Percentiles rank a stretch among this genome's conserved stretches.
Conservation (phyloP, 64 coral and sea anemone species). For the Montipora foliosa region DNA sequence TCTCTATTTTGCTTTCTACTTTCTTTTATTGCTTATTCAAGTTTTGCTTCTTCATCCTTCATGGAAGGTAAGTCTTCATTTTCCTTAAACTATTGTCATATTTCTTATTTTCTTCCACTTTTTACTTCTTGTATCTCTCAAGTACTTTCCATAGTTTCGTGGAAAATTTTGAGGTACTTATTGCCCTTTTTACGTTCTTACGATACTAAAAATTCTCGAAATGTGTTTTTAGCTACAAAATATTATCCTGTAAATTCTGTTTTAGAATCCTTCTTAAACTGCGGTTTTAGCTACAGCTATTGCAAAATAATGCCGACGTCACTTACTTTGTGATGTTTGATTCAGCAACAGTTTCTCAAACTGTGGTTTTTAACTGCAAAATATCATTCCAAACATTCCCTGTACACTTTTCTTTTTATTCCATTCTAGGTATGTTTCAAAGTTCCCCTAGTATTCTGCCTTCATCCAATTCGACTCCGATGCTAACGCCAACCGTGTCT, state of each 20-base stretch:
- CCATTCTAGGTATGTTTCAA: conserved; percentile 36
- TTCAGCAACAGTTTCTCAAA: conserved; percentile 7
- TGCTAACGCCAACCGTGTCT: background rate
- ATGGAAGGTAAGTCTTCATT: background rate
- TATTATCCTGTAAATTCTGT: background rate
- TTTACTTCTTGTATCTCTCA: background rate
- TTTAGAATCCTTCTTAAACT: too few relatives aligned
- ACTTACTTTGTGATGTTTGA: too few relatives aligned
- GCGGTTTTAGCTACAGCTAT: background rate
- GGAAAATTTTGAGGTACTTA: background rate
- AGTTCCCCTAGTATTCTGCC: conserved; percentile 3
- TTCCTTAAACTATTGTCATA: background rate
- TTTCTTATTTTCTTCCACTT: background rate
- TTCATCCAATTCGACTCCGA: conserved; percentile 11
- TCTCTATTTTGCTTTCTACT: background rate
- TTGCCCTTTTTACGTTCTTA: background rate
- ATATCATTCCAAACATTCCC: background rate
- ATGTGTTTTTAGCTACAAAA: conserved; percentile 23
- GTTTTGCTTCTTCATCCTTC: background rate
- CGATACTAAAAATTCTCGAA: background rate
- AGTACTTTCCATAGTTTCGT: background rate
- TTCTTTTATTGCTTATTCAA: background rate
- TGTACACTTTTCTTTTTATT: conserved; percentile 20
- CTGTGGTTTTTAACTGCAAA: conserved; percentile 23
- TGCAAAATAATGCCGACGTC: background rate